Evolutionary conservation across 1,140 invertebrate genomes (phyloP), one percentile per base, ranked within the genome.

Genomic region (Anastrepha ludens): DNA sequence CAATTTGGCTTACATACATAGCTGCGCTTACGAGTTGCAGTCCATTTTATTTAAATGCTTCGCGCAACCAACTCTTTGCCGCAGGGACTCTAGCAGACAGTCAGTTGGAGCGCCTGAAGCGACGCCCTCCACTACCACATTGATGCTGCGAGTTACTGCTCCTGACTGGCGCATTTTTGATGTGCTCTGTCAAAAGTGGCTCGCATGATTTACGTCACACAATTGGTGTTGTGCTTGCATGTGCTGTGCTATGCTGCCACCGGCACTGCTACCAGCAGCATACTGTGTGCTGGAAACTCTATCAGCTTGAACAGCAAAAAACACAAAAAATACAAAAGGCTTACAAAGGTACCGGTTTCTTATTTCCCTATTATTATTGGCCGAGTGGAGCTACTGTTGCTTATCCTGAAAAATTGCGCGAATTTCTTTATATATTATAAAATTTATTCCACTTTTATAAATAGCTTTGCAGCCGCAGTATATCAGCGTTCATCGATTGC

Each of bases 21-120:
- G 3, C 47, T 15, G 17, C 20, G 2, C 41, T 55, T 81, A 17
- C 47, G 44, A 81, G 17, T 81, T 81, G 50, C 74, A 81, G 44
- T 47, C 47, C 50, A 81, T 81, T 58, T 81, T 81, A 81, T 81
- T 81, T 81, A 81, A 81, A 81, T 58, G 74, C n/a, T 20, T 81
- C 9, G 20, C 17, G 11, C 74, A 55, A 29, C 74, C n/a, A 9
- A 55, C 74, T 81, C 17, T n/a, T 55, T 55, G 74, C 47, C 50
- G 9, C n/a, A 81, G 74, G 50, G 70, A 50, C 41, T 78, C 41
- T n/a, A n/a, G 2, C 47, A 55, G 47, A 58, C 74, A 81, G 15
- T n/a, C 41, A 17, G 47, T 44, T 70, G 67, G 9, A 81, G n/a
- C 8, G 47, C n/a, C 41, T 81, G n/a, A 74, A 62, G 60, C 15